Evolutionary conservation across 1,140 invertebrate species (phyloP).

Genomic region (Lepidurus packardi): DNA sequence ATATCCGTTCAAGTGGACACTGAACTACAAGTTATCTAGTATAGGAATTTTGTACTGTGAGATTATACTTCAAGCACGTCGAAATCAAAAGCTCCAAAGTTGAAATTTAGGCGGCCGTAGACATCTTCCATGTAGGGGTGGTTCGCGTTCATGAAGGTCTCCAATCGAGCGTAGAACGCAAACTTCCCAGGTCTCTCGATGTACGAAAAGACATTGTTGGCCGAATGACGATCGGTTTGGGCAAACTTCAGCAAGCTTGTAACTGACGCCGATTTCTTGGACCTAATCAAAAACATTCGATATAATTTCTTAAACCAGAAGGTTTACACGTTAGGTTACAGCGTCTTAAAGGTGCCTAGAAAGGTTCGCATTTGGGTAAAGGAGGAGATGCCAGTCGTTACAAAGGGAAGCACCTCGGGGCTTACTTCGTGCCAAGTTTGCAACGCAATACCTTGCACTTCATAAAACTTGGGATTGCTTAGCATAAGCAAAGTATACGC

Average conservation of each 20-base stretch:
- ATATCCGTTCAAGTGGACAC: not conserved
- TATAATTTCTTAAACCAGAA: too few relatives aligned
- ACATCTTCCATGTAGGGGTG: not conserved
- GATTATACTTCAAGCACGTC: not conserved
- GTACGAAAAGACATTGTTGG: not conserved
- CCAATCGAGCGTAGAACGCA: not conserved
- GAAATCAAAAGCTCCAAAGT: not conserved
- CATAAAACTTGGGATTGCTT: not conserved
- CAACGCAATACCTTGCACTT: not conserved
- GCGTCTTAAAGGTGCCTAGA: not conserved
- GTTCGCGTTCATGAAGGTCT: not conserved
- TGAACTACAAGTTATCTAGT: not conserved
- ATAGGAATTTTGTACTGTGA: not conserved
- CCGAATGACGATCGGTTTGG: not conserved
- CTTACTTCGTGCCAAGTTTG: not conserved
- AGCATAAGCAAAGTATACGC: not conserved
- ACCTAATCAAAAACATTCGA: not conserved
- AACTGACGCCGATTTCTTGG: not conserved
- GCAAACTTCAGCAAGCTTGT: not conserved
- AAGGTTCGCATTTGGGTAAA: not conserved
- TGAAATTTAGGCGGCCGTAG: not conserved
- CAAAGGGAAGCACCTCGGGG: not conserved
- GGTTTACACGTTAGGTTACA: not conserved
- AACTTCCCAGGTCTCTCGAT: not conserved
- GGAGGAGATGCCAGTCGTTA: not conserved